Evolutionary conservation across 2,888 invertebrate species (phyloP).

Genomic region (Xestia c-nigrum): DNA sequence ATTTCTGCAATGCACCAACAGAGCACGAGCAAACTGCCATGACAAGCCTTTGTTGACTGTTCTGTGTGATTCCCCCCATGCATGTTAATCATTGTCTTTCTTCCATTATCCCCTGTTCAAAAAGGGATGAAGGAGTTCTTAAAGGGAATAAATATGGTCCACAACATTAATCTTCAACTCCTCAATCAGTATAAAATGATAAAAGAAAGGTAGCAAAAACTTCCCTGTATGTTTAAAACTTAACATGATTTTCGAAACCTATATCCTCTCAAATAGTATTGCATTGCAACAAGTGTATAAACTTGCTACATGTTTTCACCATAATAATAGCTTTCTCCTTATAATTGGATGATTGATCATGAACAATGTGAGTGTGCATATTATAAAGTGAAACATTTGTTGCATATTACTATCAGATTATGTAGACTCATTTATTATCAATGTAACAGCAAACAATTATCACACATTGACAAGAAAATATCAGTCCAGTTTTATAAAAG

Average conservation of each 20-base stretch:
- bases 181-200: neutral
- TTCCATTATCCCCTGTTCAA: neutral
- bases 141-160: neutral
- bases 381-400: constrained; percentile 28
- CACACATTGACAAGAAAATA: constrained; percentile 19
- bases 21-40: too few relatives aligned
- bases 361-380: constrained; percentile 36
- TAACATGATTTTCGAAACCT: neutral
- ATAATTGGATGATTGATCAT: constrained; percentile 54
- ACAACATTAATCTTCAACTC: neutral
- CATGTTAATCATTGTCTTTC: neutral
- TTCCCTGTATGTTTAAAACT: neutral
- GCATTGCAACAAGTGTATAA: constrained; percentile 1
- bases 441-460: constrained; percentile 16
- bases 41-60: neutral
- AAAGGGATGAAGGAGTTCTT: too few relatives aligned
- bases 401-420: constrained; percentile 32
- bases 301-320: constrained; percentile 34
- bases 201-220: neutral
- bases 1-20: neutral
- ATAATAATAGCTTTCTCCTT: constrained; percentile 61
- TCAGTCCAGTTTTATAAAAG: neutral
- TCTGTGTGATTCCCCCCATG: neutral
- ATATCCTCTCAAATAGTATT: neutral
- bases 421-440: constrained; percentile 17